Evolutionary conservation across 64 coral and sea anemone species (phyloP).

Genomic region (Montipora sp.): DNA sequence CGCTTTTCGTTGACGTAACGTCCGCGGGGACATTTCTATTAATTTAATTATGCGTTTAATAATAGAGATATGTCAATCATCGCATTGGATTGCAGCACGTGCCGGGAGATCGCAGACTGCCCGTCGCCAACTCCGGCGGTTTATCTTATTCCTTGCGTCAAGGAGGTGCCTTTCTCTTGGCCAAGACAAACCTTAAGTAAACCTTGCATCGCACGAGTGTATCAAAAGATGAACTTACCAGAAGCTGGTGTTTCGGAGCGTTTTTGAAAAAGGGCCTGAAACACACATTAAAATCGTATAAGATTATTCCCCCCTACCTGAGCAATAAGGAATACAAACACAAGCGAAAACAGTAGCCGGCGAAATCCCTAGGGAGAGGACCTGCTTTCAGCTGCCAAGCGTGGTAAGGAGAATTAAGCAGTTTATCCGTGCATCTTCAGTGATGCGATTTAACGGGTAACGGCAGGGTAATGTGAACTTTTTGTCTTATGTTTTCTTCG

Average conservation of each 20-base stretch:
- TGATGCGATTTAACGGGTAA: slow-evolving; percentile 15
- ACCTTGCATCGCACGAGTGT: slow-evolving; percentile 38
- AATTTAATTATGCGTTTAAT: slow-evolving; percentile 97
- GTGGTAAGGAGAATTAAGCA: slow-evolving; percentile 13
- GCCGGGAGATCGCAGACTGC: slow-evolving; percentile 74
- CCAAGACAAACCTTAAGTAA: slow-evolving; percentile 54
- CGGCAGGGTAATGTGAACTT: neutral
- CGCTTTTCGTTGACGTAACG: slow-evolving; percentile 72
- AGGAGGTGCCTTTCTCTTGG: neutral
- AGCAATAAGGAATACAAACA: slow-evolving; percentile 17
- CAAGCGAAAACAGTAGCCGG: slow-evolving; percentile 11
- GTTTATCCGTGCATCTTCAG: neutral
- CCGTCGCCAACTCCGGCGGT: slow-evolving; percentile 83
- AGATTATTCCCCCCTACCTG: neutral
- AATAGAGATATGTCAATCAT: slow-evolving; percentile 94
- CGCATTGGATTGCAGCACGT: slow-evolving; percentile 66
- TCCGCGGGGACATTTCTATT: slow-evolving; percentile 87
- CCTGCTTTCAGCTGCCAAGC: slow-evolving; percentile 11
- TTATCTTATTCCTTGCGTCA: slow-evolving; percentile 79
- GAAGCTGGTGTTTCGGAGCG: neutral
- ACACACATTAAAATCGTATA: neutral
- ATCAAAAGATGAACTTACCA: slow-evolving; percentile 22
- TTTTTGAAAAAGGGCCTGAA: neutral
- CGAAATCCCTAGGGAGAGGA: slow-evolving; percentile 61
- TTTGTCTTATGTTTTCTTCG: slow-evolving; percentile 36